Percentiles rank a stretch among this genome's conserved stretches.
These are phyloP conservation scores for Actinia tenebrosa DNA, from an alignment of 64 coral and sea anemone species.

Conservation along the genomic window DNA sequence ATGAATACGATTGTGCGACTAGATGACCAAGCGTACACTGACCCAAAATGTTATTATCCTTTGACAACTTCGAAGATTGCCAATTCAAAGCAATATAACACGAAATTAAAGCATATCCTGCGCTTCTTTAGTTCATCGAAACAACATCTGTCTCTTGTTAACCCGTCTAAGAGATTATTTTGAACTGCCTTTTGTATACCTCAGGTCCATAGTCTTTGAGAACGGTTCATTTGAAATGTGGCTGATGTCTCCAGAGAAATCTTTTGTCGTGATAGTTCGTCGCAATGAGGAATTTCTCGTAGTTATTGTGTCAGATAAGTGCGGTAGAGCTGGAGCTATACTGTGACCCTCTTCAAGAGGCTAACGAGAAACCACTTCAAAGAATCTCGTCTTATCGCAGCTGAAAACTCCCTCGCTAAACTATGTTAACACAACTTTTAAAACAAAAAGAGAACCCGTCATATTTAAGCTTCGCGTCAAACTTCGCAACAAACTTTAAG, in stretches of 20 bases:
- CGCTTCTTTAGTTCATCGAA: background rate
- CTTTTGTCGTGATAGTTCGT: conserved; percentile 1
- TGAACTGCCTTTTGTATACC: background rate
- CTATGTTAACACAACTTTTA: conserved; percentile 4
- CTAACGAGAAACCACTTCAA: conserved; percentile 2
- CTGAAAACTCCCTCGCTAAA: conserved; percentile 11
- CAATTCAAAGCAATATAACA: background rate
- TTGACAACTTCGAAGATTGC: background rate
- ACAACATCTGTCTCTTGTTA: conserved; percentile 6
- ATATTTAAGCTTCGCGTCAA: background rate
- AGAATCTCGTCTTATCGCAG: conserved; percentile 8
- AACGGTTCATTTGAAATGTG: background rate
- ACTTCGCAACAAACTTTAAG: background rate
- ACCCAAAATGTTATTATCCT: background rate
- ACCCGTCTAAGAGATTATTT: background rate
- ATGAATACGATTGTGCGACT: background rate
- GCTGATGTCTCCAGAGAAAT: background rate
- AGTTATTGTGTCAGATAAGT: background rate
- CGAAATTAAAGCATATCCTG: background rate
- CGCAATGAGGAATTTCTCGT: background rate
- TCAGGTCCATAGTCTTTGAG: background rate
- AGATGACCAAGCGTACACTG: background rate
- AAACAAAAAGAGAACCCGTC: background rate
- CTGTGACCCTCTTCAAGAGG: conserved; percentile 5
- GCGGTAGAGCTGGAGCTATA: conserved; percentile 7